Evolutionary conservation across 2,888 invertebrate genomes (phyloP), one percentile per base, ranked within the genome.

Genomic region (Pterostichus niger): DNA sequence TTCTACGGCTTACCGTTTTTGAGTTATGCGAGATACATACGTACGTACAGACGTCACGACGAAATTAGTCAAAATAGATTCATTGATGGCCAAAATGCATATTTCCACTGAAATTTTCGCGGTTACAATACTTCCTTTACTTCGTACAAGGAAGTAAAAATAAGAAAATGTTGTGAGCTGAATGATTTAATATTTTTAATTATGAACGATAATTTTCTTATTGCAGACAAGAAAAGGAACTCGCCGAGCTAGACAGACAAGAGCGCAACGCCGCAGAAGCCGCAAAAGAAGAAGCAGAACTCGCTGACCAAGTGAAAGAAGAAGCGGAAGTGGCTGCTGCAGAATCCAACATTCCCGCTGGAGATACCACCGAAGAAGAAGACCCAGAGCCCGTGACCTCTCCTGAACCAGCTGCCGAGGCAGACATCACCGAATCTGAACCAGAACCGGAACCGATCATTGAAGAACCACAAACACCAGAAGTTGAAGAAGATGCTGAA

Each of bases 231-330:
- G 93, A 93, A 88, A 92, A 89, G 11, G 93, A 93, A 87, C 89
- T 93, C 13, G 85, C 84, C 1, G 86, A 86, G 76, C 76, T 84
- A 11, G 85, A 84, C n/a, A 91, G 90, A 88, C 92, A 90, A 89
- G 92, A 91, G 87, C 93, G 92, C 0, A 91, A 91, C 86, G 88
- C 93, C 83, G 92, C 93, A 17, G 93, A 93, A 84, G 91, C 92
- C 9, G 92, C 92, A n/a, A 91, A 92, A 52, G 86, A 87, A 83
- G 86, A 86, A 77, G 88, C 87, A 15, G 89, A 89, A 82, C 83
- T 86, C 40, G 88, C 87, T 24, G 87, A 87, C 84, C 85, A 87
- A 68, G 85, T 84, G 9, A 85, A 85, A 82, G 86, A 86, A 78
- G 85, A 85, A 76, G 84, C 79, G 31, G 84, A 85, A 77, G 59